Base-by-base conservation (phyloP, 1,140 invertebrate genomes). In the Micrasema longulum region DNA sequence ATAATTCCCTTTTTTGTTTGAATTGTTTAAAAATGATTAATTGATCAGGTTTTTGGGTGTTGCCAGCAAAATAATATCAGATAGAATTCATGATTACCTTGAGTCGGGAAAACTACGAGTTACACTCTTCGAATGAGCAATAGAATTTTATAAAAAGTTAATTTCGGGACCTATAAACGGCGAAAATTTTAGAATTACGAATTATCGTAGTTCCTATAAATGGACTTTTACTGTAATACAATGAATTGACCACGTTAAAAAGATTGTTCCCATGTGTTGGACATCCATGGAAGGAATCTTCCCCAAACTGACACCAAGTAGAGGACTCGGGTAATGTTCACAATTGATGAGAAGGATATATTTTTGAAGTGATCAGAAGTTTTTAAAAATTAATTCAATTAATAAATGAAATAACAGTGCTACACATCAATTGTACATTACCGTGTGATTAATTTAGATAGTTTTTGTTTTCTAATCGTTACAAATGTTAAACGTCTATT, bases 401-500 rank as follows among this genome's bases (percentile, higher is more conserved):
- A n/a, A n/a, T n/a, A n/a, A n/a, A n/a, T n/a, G n/a, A n/a, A 36
- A 57, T 57, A 57, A 57, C 53, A 57, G 53, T 57, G 36, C 47
- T 57, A 57, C 31, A 53, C 52, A 41, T 66, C 62, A 72, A 66
- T 72, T 72, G 71, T 68, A 47, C 67, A 57, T 73, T 69, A 52
- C 69, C 53, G 69, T 71, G 55, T 68, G 69, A 60, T 67, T 68
- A 62, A 48, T 71, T 73, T 73, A 74, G 72, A 45, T 74, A 74
- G 72, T 70, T 74, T n/a, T 70, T 70, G 66, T 73, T 73, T 73
- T 52, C 18, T 73, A 73, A 73, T 73, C 57, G 48, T 69, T 73
- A 73, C 64, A 73, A 71, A 73, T 73, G 71, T 73, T 73, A n/a
- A n/a, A 69, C 67, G 67, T 69, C 67, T 70, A 66, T 69, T 47